Evolutionary conservation across 2,888 invertebrate species (phyloP), one percentile per base, ranked within the genome.

Genomic region (Terebella lapidaria): DNA sequence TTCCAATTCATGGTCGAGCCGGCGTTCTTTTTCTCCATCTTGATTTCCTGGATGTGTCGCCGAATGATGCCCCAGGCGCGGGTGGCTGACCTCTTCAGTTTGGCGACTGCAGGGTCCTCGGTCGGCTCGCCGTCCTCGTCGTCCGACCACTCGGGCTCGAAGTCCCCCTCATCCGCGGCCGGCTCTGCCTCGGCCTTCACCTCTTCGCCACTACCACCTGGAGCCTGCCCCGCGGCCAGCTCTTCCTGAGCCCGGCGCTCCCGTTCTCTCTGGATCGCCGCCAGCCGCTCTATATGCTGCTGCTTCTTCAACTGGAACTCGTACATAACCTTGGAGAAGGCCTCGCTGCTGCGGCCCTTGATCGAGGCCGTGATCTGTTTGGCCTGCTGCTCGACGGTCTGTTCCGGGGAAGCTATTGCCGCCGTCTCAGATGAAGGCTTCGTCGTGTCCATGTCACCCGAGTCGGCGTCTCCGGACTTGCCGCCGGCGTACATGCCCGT

Each of bases 1-100:
- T 22, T 52, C 58, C 58, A 58, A 26, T 15, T 58, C 4, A 58
- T 15, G 20, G 55, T 10, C 55, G 55, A 4, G 20, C 5, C 22
- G 35, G 4, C n/a, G 20, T 35, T 10, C 35, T 35, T 55, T 15
- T 20, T 29, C 29, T 29, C 55, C 4, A 35, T 10, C 18, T 29
- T 35, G 35, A 18, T 24, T 24, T 55, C 55, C 35, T 35, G 18
- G 20, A 55, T 55, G 5, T 55, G 26, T 5, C 53, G 26, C 4
- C 53, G 53, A 27, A 53, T 53, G 15, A 53, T 5, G 15, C 27
- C 27, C 53, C 53, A 53, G 26, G 15, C 27, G 10, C 28, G 53
- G 5, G 5, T 22, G 49, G 49, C 49, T 5, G 49, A 15, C 49
- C 22, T 10, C 49, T 24, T 15, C 5, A 10, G 49, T n/a, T 22